Evolutionary conservation across 2,888 invertebrate species (phyloP).

Genomic region (Palloptera scutellata): DNA sequence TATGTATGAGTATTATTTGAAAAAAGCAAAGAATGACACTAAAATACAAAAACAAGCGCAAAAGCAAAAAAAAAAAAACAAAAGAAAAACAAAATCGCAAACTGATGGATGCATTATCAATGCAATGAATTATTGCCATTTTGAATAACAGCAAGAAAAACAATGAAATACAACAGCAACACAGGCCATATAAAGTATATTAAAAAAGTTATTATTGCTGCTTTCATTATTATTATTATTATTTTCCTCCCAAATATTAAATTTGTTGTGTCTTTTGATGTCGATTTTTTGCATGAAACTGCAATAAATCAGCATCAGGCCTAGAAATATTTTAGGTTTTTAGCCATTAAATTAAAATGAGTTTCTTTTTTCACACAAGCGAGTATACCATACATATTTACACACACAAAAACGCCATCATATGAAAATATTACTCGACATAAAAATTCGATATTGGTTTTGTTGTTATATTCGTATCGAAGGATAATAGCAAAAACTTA

Average conservation of each 20-base stretch:
- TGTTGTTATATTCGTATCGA: not conserved
- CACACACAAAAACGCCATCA: no score
- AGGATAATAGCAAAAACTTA: conserved; percentile 31
- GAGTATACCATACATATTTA: no score
- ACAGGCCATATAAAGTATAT: conserved; percentile 31
- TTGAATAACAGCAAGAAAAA: conserved; percentile 26
- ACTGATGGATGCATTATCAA: conserved; percentile 26
- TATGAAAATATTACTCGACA: not conserved
- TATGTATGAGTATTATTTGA: conserved; percentile 16
- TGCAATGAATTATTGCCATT: conserved; percentile 34
- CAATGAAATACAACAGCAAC: conserved; percentile 26
- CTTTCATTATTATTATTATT: conserved; percentile 11
- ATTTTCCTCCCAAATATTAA: not conserved
- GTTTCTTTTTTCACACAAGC: not conserved
- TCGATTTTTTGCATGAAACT: conserved; percentile 18
- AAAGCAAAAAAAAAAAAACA: conserved; percentile 20
- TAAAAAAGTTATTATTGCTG: conserved; percentile 38
- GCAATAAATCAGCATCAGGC: conserved; percentile 28
- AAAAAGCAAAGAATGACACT: not conserved
- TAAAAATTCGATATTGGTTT: not conserved
- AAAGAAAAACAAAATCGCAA: conserved; percentile 13
- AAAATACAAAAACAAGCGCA: conserved; percentile 18
- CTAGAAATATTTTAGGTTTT: conserved; percentile 30
- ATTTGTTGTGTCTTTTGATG: conserved; percentile 17
- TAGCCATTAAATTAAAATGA: conserved; percentile 18